Evolutionary conservation across 2,797 vertebrate genomes (phyloP), one percentile per base, ranked within the genome.

Genomic region (Clamator glandarius): DNA sequence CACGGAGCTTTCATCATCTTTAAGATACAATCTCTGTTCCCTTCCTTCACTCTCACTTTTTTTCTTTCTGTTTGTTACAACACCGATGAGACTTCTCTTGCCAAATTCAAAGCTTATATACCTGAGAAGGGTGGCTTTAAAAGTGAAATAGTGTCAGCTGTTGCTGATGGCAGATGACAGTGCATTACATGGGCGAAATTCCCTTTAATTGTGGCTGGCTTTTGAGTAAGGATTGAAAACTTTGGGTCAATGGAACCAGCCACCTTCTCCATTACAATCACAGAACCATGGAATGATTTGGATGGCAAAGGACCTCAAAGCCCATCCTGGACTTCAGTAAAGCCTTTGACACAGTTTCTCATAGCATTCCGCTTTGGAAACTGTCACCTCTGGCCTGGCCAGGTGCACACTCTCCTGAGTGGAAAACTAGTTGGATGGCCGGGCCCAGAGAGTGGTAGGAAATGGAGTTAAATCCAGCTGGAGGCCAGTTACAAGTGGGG

Each of bases 111-210:
- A 80, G 39, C 0, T 0, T 58, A n/a, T 76, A 73, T 73, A 42
- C 1, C 1, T 16, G 12, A 13, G 28, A 68, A 15, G 12, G 35
- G 13, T 11, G 23, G n/a, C 44, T 79, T 44, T 46, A 59, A 64
- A 59, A 75, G 24, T 1, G 1, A 70, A 85, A 63, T 31, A 25
- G 5, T 14, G 4, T 55, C 11, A 39, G 1, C 31, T 1, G 1
- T 16, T n/a, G 31, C 48, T 69, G 21, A n/a, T 24, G 59, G 46
- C 28, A 86, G 59, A 31, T 14, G 26, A 51, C 55, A 69, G 25
- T 42, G 48, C 54, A 35, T 72, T 15, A 48, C 46, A 33, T 35
- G 55, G 52, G 36, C 21, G 58, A 89, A 89, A 64, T 19, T 66
- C 44, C 87, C 16, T 52, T 67, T 44, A 36, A 64, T 31, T 26